Evolutionary conservation across 92 coral and sea anemone genomes (phyloP), one percentile per base, ranked within the genome.

Genomic region (Blastomussa wellsi): DNA sequence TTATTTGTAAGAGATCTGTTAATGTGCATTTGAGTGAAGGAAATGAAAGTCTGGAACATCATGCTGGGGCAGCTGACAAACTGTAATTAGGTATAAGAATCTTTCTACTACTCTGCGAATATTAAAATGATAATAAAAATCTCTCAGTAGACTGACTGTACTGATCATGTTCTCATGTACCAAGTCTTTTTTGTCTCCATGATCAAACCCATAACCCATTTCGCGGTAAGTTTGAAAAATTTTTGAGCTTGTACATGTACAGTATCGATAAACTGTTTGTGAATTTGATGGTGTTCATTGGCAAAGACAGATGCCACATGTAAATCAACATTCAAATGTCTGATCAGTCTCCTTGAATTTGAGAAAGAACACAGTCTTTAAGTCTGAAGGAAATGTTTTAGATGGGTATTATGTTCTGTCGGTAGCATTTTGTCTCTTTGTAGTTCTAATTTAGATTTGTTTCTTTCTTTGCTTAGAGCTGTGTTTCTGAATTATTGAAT

Each of bases 51-150:
- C 51, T 86, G 47, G 64, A 87, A 41, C 33, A 24, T 41, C 60
- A 86, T 72, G 41, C 79, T 52, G 64, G 42, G 76, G 14, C 67
- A 38, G 72, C 48, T 57, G 26, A 74, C 44, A 29, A 26, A 31
- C 31, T 9, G 44, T 55, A 77, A 62, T 79, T 62, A 52, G 74
- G n/a, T 60, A 79, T 79, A 79, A 79, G n/a, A 64, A 65, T 62
- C 7, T 60, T 79, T 64, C 71, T 22, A 41, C 74, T n/a, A 41
- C 48, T 13, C 74, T 14, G 0, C 2, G 28, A 35, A 35, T 75
- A 75, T 75, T 42, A 39, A 35, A 24, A 14, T 51, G 8, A 42
- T 38, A n/a, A 49, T 31, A 77, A 76, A 41, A 19, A 19, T 1
- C 6, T 12, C 0, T 29, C 14, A 52, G 15, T 22, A 39, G 20